Conservation (phyloP, 2,888 invertebrate species). For the Pasiphila rectangulata region DNA sequence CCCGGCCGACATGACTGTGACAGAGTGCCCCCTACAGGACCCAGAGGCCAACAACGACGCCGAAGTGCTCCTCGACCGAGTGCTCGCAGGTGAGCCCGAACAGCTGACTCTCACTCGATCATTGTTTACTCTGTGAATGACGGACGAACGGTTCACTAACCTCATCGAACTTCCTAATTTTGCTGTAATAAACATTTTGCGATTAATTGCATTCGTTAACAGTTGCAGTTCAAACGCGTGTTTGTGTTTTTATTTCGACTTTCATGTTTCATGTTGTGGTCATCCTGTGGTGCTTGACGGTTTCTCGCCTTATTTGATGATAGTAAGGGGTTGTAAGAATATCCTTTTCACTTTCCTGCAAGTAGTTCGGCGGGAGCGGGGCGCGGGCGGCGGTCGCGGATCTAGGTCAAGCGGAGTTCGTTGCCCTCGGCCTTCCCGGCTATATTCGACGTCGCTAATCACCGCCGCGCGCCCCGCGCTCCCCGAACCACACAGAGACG, state of each 20-base stretch:
- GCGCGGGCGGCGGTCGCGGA: slow-evolving; percentile 47
- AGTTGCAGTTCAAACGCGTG: slow-evolving; percentile 26
- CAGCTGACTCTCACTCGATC: slow-evolving; percentile 48
- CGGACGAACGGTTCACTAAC: slow-evolving; percentile 37
- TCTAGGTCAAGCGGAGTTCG: slow-evolving; percentile 80
- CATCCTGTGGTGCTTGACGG: slow-evolving; percentile 1
- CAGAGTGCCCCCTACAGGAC: slow-evolving; percentile 62
- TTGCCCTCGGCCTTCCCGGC: slow-evolving; percentile 81
- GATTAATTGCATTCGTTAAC: slow-evolving; percentile 19
- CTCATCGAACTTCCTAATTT: slow-evolving; percentile 32
- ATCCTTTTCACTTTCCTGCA: slow-evolving; percentile 75
- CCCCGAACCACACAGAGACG: slow-evolving; percentile 48
- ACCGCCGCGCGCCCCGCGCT: slow-evolving; percentile 44
- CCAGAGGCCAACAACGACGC: slow-evolving; percentile 53
- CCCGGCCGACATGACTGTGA: slow-evolving; percentile 72
- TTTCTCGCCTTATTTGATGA: slow-evolving; percentile 25
- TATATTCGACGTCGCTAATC: slow-evolving; percentile 78
- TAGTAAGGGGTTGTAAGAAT: slow-evolving; percentile 43
- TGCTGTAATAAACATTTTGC: slow-evolving; percentile 21
- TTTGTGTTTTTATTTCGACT: not conserved
- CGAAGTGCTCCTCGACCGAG: slow-evolving; percentile 72
- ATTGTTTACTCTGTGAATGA: slow-evolving; percentile 39
- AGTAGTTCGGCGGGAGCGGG: slow-evolving; percentile 36
- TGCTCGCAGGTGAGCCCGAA: slow-evolving; percentile 70
- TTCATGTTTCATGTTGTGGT: slow-evolving; percentile 16